These are phyloP conservation scores for Pan paniscus DNA, from an alignment of 2,113 vertebrate species.

Conservation along the genomic window DNA sequence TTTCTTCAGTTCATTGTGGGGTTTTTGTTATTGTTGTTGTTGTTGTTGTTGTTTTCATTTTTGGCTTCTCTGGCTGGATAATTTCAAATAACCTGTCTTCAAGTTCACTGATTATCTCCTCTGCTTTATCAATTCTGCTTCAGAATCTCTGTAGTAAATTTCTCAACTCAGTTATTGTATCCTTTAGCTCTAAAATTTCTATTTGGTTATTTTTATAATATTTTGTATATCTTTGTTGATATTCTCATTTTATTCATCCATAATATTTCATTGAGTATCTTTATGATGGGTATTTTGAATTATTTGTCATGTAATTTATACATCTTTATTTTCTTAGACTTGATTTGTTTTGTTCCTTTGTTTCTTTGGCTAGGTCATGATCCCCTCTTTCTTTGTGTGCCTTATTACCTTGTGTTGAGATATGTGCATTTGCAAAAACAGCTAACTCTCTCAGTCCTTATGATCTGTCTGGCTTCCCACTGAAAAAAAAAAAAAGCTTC, in stretches of 20 bases:
- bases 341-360: neutral
- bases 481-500: neutral
- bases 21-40: no score
- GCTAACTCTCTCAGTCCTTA: neutral
- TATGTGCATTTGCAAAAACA: neutral
- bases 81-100: neutral
- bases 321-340: neutral
- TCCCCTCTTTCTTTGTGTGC: neutral
- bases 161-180: neutral
- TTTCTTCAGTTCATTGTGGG: neutral
- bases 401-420: neutral
- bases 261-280: neutral
- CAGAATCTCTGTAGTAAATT: neutral
- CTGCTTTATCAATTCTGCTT: neutral
- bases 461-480: neutral
- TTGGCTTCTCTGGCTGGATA: neutral
- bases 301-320: neutral
- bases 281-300: neutral
- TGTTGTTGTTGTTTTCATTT: neutral
- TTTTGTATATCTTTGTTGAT: neutral
- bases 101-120: neutral
- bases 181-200: neutral
- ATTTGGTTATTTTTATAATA: neutral
- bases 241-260: neutral
- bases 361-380: neutral